phyloP scores from a whole-genome alignment of 2,888 invertebrate genomes.

The Thymelicus acteon region DNA sequence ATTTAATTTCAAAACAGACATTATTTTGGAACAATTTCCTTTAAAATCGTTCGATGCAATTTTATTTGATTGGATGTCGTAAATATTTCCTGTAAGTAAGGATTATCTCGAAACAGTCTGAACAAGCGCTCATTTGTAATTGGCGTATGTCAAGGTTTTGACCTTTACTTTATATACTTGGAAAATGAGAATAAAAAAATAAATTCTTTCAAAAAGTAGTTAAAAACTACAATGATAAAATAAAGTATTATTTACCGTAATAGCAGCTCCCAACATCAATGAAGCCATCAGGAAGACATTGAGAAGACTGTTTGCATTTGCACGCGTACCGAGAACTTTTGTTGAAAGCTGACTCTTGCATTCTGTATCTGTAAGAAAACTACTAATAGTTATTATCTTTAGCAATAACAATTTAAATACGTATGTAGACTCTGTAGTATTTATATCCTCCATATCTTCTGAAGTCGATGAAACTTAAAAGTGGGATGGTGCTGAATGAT shows the following conservation, averaged over 20 bases:
- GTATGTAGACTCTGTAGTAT: too few relatives aligned
- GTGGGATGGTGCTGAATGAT: too few relatives aligned
- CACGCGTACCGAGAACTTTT: conserved; percentile 83
- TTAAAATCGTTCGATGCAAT: neutral
- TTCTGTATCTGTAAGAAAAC: conserved; percentile 53
- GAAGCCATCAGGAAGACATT: conserved; percentile 86
- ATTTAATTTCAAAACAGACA: neutral
- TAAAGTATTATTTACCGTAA: conserved; percentile 83
- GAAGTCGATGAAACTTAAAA: too few relatives aligned
- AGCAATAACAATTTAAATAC: neutral
- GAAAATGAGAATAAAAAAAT: neutral
- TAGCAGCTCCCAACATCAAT: conserved; percentile 90
- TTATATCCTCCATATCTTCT: too few relatives aligned
- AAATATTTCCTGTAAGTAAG: neutral
- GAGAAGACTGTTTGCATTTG: conserved; percentile 78
- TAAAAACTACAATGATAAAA: neutral
- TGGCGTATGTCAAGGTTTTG: neutral
- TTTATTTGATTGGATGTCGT: neutral
- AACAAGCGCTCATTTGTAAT: neutral
- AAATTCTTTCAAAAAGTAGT: too few relatives aligned
- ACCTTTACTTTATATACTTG: neutral
- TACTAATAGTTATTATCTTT: neutral
- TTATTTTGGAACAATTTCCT: neutral
- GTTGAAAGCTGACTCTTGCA: conserved; percentile 65
- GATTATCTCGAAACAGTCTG: conserved; percentile 6